Evolutionary conservation across 2,113 vertebrate species (phyloP), one percentile per base, ranked within the genome.

Genomic region (Ranitomeya variabilis): DNA sequence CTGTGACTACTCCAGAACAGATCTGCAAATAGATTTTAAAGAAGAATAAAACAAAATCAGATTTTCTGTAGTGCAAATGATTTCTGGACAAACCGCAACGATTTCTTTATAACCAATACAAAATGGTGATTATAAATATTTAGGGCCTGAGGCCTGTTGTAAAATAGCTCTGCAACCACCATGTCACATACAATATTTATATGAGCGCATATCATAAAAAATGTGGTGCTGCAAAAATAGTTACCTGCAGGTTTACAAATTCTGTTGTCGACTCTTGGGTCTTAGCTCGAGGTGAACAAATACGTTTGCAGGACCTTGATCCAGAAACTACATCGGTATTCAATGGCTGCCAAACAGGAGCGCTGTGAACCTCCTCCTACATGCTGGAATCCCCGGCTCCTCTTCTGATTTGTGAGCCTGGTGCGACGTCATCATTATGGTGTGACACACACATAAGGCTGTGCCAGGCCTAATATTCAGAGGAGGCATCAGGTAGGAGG

Each of bases 1-100:
- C 80, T 45, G 7, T 37, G 37, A 83, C 16, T 60, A 2, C n/a
- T 62, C 79, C 79, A 81, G 57, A 81, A 37, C 16, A 31, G 23
- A 60, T 4, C 54, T 59, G 78, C 59, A 60, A 81, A 81, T 55
- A 54, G 6, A 79, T 59, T 62, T 81, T 62, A 60, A 62, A 81
- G 14, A 31, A 37, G 60, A 60, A 81, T 81, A 81, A 81, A 60
- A 62, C 55, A 60, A 11, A 59, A 59, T 59, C 57, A 74, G 62
- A 62, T 69, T 83, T 67, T 37, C 62, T 52, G 67, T 23, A 21
- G 26, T 54, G 60, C 45, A 69, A 82, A 82, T 82, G 57, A 82
- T 19, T 37, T 82, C 73, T 45, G 16, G 73, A 76, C 73, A 76
- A 52, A 76, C 73, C 73, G 6, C 73, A 76, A 76, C 37, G 19